phyloP scores from a whole-genome alignment of 1,140 invertebrate species.

The Trichonephila clavata region DNA sequence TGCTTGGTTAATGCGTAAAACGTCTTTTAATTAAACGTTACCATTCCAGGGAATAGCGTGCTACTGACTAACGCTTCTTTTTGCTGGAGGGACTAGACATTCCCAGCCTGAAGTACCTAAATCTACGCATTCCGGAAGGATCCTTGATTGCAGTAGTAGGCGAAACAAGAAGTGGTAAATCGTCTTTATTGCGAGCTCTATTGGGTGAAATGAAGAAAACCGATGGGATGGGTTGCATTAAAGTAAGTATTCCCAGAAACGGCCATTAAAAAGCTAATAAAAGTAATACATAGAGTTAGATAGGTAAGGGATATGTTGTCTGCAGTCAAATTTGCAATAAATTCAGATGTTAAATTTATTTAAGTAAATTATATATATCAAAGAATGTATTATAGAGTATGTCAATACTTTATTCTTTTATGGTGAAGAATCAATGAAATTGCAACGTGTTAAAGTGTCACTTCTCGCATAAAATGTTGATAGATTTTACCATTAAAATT shows the following conservation, averaged over 20 bases:
- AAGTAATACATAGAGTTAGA: slow-evolving; percentile 74
- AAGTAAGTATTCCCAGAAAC: slow-evolving; percentile 45
- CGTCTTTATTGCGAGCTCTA: slow-evolving; percentile 83
- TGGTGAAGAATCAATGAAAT: too few species aligned
- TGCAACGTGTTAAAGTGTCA: too few species aligned
- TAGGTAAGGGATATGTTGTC: background rate
- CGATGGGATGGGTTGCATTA: slow-evolving; percentile 79
- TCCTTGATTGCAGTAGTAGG: slow-evolving; percentile 82
- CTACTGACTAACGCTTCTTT: slow-evolving; percentile 53
- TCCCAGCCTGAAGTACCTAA: slow-evolving; percentile 76
- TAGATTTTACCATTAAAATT: too few species aligned
- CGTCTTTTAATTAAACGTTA: slow-evolving; percentile 31
- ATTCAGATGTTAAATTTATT: too few species aligned
- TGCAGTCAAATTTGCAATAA: too few species aligned
- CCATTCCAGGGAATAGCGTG: slow-evolving; percentile 36
- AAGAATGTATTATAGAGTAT: too few species aligned
- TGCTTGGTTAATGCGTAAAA: slow-evolving; percentile 6
- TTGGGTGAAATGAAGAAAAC: slow-evolving; percentile 83
- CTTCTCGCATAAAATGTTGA: too few species aligned
- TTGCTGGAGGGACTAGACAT: slow-evolving; percentile 17
- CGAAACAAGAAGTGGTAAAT: slow-evolving; percentile 82
- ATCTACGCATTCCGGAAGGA: slow-evolving; percentile 78
- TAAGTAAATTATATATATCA: too few species aligned
- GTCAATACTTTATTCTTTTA: too few species aligned
- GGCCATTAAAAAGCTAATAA: background rate